Evolutionary conservation across 2,113 vertebrate genomes (phyloP).

Genomic region (Saguinus imperator): DNA sequence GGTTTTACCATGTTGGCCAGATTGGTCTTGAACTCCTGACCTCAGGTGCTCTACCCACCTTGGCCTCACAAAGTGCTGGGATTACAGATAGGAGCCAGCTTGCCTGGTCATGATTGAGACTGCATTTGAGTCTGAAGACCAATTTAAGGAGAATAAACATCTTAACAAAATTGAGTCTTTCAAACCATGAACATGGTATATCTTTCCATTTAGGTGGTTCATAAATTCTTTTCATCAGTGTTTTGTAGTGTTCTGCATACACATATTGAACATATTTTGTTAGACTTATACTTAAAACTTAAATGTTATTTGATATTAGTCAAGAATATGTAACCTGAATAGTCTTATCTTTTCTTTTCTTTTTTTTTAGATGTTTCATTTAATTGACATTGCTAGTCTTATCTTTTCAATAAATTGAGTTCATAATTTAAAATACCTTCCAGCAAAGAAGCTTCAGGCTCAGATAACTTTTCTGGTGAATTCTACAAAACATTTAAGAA

Average conservation of each 20-base stretch:
- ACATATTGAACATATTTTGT: not conserved
- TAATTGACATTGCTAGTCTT: not conserved
- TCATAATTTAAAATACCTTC: not conserved
- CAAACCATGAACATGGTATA: not conserved
- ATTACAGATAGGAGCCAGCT: too few species aligned
- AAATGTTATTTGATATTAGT: not conserved
- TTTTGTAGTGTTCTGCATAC: not conserved
- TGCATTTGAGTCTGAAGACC: not conserved
- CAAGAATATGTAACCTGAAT: not conserved
- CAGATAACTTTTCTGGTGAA: not conserved
- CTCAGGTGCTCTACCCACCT: too few species aligned
- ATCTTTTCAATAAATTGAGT: not conserved
- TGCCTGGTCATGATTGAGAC: not conserved
- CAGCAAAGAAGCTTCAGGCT: slow-evolving; percentile 2
- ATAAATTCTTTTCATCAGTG: not conserved
- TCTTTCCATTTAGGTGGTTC: not conserved
- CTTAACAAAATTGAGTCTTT: not conserved
- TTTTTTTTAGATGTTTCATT: too few species aligned
- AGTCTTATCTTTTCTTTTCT: not conserved
- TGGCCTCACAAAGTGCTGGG: too few species aligned
- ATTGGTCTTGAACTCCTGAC: too few species aligned
- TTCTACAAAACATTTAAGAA: not conserved
- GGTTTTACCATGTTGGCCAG: too few species aligned
- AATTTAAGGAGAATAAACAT: not conserved
- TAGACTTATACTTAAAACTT: not conserved